Base-by-base conservation (phyloP, 53 echinoderm and acorn worm genomes). In the Mesocentrotus franciscanus region DNA sequence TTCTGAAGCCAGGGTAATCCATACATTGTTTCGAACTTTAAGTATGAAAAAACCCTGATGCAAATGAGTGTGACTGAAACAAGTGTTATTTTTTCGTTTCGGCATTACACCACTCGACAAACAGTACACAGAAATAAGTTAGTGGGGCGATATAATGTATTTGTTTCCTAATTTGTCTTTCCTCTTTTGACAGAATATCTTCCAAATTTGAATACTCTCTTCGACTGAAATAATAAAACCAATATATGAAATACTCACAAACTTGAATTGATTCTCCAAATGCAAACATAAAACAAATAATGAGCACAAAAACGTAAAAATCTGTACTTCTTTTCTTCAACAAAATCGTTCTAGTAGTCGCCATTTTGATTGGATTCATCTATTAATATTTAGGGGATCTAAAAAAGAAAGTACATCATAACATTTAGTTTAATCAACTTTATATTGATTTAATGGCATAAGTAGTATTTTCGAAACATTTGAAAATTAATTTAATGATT, bases 251-350 rank as follows among this genome's bases (percentile, higher is more conserved):
- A 92, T 72, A 92, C 92, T 92, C 56, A 92, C 92, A 71, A 74
- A 92, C 92, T 72, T 92, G 92, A 49, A 92, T 24, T 75, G 55
- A 76, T 29, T 92, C 72, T 72, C 71, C 92, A 56, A 72, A 74
- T 56, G 92, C 39, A 11, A 22, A 22, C 9, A 74, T 55, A 24
- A 92, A 13, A 2, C 27, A 64, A 29, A n/a, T 4, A 87, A 87
- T 27, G 26, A 87, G 34, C 87, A 87, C 58, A 87, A 87, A 58
- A 26, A 87, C 26, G 87, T 27, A 2, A n/a, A 11, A 87, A 57
- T 57, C 8, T 87, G 10, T 39, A 20, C 20, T 81, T 42, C 34
- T 58, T 87, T n/a, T 87, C 57, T 22, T 13, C 13, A 15, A 30
- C 33, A 76, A 14, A 30, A 76, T 33, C 5, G 26, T 58, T 58